phyloP scores from a whole-genome alignment of 2,113 vertebrate genomes.

The Drymodes brunneopygia region DNA sequence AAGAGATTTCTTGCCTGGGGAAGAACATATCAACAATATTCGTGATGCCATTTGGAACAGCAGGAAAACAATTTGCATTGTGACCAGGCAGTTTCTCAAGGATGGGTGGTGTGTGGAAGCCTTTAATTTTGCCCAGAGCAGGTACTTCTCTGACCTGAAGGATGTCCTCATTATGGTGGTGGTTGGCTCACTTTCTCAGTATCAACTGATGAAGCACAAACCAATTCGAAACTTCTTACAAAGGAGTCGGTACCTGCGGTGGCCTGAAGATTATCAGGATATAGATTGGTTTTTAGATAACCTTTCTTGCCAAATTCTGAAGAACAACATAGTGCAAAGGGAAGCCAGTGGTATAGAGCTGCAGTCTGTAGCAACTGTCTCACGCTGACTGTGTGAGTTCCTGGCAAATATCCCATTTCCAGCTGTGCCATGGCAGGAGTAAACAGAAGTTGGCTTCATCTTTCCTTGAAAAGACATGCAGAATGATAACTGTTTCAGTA shows the following conservation, averaged over 20 bases:
- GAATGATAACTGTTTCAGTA: background rate
- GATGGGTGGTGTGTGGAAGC: slow-evolving; percentile 92
- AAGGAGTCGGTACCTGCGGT: slow-evolving; percentile 76
- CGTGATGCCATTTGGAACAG: slow-evolving; percentile 83
- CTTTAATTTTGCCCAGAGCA: slow-evolving; percentile 82
- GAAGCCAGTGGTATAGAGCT: background rate
- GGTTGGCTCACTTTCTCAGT: slow-evolving; percentile 82
- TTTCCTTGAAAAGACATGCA: background rate
- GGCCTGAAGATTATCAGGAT: slow-evolving; percentile 89
- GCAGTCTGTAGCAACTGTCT: background rate
- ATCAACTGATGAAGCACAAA: slow-evolving; percentile 80
- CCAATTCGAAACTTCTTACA: slow-evolving; percentile 75
- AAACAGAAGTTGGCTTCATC: background rate
- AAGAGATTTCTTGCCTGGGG: slow-evolving; percentile 87
- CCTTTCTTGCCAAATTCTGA: slow-evolving; percentile 75
- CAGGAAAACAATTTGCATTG: slow-evolving; percentile 82
- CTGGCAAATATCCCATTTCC: background rate
- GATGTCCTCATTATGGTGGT: slow-evolving; percentile 82
- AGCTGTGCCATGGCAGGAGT: background rate
- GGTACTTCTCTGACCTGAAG: slow-evolving; percentile 75
- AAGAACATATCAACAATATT: slow-evolving; percentile 84
- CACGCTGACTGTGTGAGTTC: background rate
- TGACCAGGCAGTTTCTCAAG: slow-evolving; percentile 85
- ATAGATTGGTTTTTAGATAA: slow-evolving; percentile 82
- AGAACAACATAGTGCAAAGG: slow-evolving; percentile 59